Conservation (phyloP, 2,113 vertebrate genomes). For the Myotis lucifugus region DNA sequence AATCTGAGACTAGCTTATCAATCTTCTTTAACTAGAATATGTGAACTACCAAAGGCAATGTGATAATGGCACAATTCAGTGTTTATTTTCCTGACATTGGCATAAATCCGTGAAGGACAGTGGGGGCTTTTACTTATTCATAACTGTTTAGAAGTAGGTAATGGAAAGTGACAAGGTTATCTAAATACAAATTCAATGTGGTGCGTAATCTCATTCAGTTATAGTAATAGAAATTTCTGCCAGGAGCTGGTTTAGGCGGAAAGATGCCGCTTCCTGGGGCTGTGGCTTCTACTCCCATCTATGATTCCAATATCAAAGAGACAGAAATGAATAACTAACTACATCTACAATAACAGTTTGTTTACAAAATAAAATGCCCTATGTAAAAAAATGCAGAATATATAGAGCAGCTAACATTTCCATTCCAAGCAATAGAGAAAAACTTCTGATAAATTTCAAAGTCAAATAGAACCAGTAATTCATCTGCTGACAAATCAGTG, state of each 20-base stretch:
- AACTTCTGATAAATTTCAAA: background rate
- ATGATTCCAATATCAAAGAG: slow-evolving; percentile 10
- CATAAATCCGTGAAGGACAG: background rate
- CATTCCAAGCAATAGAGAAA: background rate
- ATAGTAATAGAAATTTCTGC: slow-evolving; percentile 62
- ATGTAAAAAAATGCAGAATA: background rate
- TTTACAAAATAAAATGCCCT: slow-evolving; percentile 21
- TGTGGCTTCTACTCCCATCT: background rate
- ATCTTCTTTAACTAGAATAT: background rate
- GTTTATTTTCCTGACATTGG: background rate
- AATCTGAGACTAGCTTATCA: background rate
- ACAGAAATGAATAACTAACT: slow-evolving; percentile 20
- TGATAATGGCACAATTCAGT: background rate
- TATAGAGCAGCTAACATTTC: background rate
- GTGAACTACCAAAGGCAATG: background rate
- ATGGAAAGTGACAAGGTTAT: slow-evolving; percentile 71
- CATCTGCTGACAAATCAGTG: background rate
- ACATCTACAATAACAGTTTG: background rate
- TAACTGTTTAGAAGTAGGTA: slow-evolving; percentile 52
- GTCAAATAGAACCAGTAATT: background rate
- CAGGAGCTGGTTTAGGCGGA: background rate
- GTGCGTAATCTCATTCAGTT: slow-evolving; percentile 59
- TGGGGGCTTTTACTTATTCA: background rate
- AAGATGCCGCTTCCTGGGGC: background rate
- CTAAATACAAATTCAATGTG: slow-evolving; percentile 65